Evolutionary conservation across 2,888 invertebrate species (phyloP).

Genomic region (Carpatolechia fugitivella): DNA sequence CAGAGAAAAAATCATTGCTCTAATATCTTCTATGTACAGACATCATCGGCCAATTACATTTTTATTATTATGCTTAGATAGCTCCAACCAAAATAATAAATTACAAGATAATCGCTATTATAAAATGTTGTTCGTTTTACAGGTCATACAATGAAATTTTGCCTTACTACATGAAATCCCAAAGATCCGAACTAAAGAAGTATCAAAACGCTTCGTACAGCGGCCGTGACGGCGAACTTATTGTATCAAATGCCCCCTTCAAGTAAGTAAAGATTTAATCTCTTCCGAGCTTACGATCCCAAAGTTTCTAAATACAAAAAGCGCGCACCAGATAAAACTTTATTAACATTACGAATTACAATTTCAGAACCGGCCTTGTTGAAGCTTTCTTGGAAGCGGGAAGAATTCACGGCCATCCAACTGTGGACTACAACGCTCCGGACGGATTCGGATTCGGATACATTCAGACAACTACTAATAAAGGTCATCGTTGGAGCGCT

Average conservation of each 20-base stretch:
- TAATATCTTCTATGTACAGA: too few species aligned
- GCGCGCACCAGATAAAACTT: constrained; percentile 11
- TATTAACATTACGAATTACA: background rate
- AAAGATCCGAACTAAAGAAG: constrained; percentile 70
- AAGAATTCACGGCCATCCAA: constrained; percentile 74
- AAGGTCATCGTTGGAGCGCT: constrained; percentile 83
- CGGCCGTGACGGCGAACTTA: constrained; percentile 81
- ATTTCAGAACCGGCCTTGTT: constrained; percentile 70
- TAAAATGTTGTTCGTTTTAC: constrained; percentile 23
- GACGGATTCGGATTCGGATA: constrained; percentile 81
- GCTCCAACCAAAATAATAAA: too few species aligned
- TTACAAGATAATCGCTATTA: background rate
- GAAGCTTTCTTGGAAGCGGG: constrained; percentile 81
- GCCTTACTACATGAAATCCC: constrained; percentile 81
- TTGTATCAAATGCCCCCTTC: constrained; percentile 81
- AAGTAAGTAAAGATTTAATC: constrained; percentile 54
- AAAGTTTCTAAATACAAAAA: background rate
- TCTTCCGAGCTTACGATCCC: background rate
- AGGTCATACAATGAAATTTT: constrained; percentile 83
- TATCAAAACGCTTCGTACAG: constrained; percentile 77
- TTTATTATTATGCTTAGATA: too few species aligned
- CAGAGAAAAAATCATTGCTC: too few species aligned
- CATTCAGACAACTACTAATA: constrained; percentile 71
- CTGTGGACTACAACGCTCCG: constrained; percentile 81
- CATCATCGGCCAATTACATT: too few species aligned